Conservation (phyloP, 1,140 invertebrate species). For the Drosophila orena region DNA sequence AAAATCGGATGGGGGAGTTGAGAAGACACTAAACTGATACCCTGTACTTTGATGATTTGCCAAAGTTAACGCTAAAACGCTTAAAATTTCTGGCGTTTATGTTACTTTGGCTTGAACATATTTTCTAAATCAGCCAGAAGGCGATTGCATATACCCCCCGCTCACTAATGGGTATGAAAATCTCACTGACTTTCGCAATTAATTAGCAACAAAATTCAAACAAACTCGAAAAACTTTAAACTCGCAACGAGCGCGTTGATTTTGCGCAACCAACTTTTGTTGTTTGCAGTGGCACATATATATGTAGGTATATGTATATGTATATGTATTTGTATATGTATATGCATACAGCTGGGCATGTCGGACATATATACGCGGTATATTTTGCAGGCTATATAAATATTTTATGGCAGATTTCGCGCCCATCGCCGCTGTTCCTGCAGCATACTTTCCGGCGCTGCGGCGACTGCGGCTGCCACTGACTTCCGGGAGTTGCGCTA, state of each 20-base stretch:
- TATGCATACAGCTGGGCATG: background rate
- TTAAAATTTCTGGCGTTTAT: background rate
- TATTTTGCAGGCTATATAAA: conserved; percentile 55
- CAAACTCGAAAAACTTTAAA: conserved; percentile 65
- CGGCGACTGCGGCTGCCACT: conserved; percentile 59
- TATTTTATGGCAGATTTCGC: conserved; percentile 78
- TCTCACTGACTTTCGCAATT: conserved; percentile 71
- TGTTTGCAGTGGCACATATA: conserved; percentile 56
- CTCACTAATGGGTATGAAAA: conserved; percentile 16
- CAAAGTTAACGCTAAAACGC: no score
- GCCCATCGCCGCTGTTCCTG: conserved; percentile 37
- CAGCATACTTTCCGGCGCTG: conserved; percentile 74
- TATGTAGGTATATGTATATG: conserved; percentile 13
- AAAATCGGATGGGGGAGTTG: background rate
- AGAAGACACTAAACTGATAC: background rate
- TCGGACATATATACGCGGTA: conserved; percentile 14
- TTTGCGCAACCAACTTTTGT: conserved; percentile 60
- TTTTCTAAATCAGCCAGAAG: background rate
- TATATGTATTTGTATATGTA: background rate
- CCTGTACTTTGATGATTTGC: background rate
- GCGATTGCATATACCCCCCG: conserved; percentile 13
- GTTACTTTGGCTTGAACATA: background rate
- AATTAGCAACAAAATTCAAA: conserved; percentile 82
- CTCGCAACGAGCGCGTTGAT: conserved; percentile 63
- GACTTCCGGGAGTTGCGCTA: conserved; percentile 76